Base-by-base conservation (phyloP, 1,140 invertebrate genomes). In the Brachionus rubens region DNA sequence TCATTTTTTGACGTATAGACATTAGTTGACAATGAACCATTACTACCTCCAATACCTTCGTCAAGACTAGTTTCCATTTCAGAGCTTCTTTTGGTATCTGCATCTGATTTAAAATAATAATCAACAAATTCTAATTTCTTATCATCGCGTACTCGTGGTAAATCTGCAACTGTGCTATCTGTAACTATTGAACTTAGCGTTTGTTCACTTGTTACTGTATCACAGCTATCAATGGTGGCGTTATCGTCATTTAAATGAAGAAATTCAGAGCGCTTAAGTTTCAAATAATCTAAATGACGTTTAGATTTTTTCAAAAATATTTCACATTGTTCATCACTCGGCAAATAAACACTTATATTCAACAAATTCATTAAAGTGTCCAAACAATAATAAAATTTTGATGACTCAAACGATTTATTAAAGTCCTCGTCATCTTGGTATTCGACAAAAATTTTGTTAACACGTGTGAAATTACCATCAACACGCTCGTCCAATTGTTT, bases 1-100 rank as follows among this genome's bases (percentile, higher is more conserved):
- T 72, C 68, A 40, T 0, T 36, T 6, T n/a, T 54, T 21, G 26
- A 6, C 19, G 28, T 50, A 9, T 21, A 21, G 1, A 2, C 9
- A 72, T 33, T 48, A 12, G 28, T 48, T 26, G 68, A 72, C 16
- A 72, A 33, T 4, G 68, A 72, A 19, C 68, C 68, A 40, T 24
- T 30, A 36, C 68, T 72, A 26, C 68, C 68, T 6, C 46, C 50
- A 6, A 48, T 54, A 10, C 50, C 68, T 12, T 72, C 68, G 26
- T 72, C 68, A 12, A 72, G 24, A 28, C 68, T 72, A 0, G 46
- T 72, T 30, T 72, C 68, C 68, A 72, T 72, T 40, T 72, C 68
- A 10, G 21, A 14, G 21, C 3, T 56, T 12, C 21, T 43, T 43
- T 1, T 28, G 10, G 7, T n/a, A 12, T 43, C 46, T 9, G 43